A percentile compares a stretch with the other conserved stretches of the same genome.
Evolutionary conservation across 2,888 invertebrate species (phyloP).

Genomic region (Morpho achilles): DNA sequence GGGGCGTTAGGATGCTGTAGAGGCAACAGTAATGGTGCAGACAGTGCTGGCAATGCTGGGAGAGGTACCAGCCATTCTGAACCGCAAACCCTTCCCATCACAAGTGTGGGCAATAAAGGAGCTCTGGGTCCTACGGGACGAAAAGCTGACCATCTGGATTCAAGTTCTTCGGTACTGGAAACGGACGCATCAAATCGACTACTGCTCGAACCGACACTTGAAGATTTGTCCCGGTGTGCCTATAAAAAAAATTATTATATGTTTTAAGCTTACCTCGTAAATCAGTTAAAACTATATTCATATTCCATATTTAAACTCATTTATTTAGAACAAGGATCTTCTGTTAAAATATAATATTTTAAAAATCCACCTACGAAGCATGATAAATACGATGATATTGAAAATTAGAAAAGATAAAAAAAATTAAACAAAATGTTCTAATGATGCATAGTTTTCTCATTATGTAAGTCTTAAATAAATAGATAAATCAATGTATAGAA

Average conservation of each 20-base stretch:
- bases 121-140: constrained; percentile 69
- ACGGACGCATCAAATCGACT: constrained; percentile 53
- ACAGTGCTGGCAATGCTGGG: constrained; percentile 62
- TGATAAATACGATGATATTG: no score
- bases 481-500: no score
- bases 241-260: constrained; percentile 28
- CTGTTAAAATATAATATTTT: no score
- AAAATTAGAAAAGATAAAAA: no score
- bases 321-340: no score
- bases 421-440: no score
- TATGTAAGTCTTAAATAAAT: no score
- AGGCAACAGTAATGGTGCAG: constrained; percentile 60
- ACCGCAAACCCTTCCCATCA: constrained; percentile 74
- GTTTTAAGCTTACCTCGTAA: not conserved
- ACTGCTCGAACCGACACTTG: constrained; percentile 34
- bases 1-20: constrained; percentile 59
- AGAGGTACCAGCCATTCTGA: constrained; percentile 73
- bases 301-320: no score
- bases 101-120: constrained; percentile 65
- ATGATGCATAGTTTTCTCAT: no score
- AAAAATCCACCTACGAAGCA: no score
- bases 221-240: constrained; percentile 55
- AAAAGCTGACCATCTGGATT: constrained; percentile 69
- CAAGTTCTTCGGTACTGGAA: constrained; percentile 58
- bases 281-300: not conserved